A percentile compares a stretch with the other conserved stretches of the same genome.
These are phyloP conservation scores for Halcyon chelicuti DNA, from an alignment of 2,797 vertebrate genomes.

Conservation along the genomic window DNA sequence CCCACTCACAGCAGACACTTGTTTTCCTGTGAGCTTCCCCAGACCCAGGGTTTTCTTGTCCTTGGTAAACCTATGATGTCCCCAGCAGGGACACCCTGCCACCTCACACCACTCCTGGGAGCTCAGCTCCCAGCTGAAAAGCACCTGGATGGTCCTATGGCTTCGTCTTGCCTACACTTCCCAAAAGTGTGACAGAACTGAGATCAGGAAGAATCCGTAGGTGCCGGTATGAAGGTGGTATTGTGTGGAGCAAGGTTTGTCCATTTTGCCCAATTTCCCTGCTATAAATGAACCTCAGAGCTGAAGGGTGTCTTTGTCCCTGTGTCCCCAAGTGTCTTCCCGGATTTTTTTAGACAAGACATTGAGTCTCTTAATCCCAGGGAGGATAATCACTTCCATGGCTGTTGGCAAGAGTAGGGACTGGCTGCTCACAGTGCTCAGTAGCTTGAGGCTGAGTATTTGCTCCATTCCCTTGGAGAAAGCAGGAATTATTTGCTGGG, in stretches of 20 bases:
- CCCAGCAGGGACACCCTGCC: not conserved
- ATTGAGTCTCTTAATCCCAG: constrained; percentile 34
- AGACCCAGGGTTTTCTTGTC: not conserved
- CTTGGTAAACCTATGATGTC: not conserved
- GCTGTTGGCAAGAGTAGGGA: constrained; percentile 35
- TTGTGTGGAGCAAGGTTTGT: not conserved
- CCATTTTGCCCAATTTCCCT: not conserved
- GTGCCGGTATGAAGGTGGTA: not conserved
- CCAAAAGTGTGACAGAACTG: not conserved
- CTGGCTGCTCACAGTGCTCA: constrained; percentile 35
- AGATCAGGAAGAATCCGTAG: not conserved
- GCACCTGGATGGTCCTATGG: not conserved
- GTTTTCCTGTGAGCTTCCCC: rapidly evolving
- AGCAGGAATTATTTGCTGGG: constrained; percentile 40
- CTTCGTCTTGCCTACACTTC: not conserved
- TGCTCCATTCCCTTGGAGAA: constrained; percentile 33
- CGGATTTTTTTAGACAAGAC: constrained; percentile 33
- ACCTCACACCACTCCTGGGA: not conserved
- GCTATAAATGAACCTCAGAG: constrained; percentile 2
- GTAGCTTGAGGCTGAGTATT: constrained; percentile 55
- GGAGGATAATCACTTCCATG: constrained; percentile 38
- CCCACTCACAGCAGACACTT: rapidly evolving
- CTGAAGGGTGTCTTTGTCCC: constrained; percentile 37
- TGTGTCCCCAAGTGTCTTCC: not conserved
- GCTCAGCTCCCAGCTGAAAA: not conserved